Evolutionary conservation across 2,888 invertebrate genomes (phyloP), one percentile per base, ranked within the genome.

Genomic region (Chloroclystis v-ata): DNA sequence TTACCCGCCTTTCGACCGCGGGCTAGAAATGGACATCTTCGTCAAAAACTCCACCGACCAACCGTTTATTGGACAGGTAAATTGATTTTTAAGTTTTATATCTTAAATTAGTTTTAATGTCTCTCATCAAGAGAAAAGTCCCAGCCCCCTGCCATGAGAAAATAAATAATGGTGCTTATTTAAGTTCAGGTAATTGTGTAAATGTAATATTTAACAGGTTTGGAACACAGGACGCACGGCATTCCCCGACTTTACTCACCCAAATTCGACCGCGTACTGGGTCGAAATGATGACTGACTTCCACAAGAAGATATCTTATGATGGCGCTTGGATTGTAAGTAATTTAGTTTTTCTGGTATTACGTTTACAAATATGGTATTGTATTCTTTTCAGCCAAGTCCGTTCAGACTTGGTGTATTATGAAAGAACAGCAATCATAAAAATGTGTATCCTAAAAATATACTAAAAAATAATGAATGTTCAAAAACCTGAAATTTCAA

Each of bases 261-360:
- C 94, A 0, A 90, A 90, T 43, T 89, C 92, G 0, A 88, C 90
- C 0, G 80, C 89, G 6, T 96, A 94, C 71, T 95, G 94, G 92
- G 81, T 90, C n/a, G 87, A 90, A 47, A 93, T 94, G 91, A 80
- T 95, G 69, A 71, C 79, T 1, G 72, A 87, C 9, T 89, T 94
- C 68, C 91, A 94, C 60, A 75, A 90, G 6, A 64, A 75, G 47
- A 79, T 95, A 39, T 78, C 89, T 2, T 95, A 91, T 64, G 96
- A 97, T 67, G 96, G 96, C 8, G 91, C 92, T 32, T 96, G 96
- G 96, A 94, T 96, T 60, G 94, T 92, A 70, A 89, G 91, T 89
- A 8, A n/a, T n/a, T n/a, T n/a, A n/a, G n/a, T n/a, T n/a, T n/a
- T n/a, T n/a, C n/a, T n/a, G n/a, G n/a, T n/a, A n/a, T n/a, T n/a